A percentile compares a stretch with the other conserved stretches of the same genome.
Evolutionary conservation across 2,797 vertebrate genomes (phyloP).

Genomic region (Phrynocephalus forsythii): DNA sequence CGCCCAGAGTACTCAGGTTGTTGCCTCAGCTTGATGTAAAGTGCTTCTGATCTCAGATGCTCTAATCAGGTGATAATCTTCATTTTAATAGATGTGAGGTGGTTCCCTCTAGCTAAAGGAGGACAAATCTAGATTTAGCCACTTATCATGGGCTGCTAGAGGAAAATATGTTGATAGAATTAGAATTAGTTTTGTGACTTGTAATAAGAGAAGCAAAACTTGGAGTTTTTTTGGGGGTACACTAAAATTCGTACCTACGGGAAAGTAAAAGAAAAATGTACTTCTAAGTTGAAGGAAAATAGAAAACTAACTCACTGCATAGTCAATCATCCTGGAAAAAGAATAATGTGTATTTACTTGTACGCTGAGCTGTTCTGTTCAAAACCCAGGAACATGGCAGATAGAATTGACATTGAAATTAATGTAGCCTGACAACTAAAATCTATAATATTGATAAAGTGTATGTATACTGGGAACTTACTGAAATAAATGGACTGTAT

Average conservation of each 20-base stretch:
- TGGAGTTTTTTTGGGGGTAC: slow-evolving; percentile 38
- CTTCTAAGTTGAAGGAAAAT: slow-evolving; percentile 40
- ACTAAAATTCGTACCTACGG: slow-evolving; percentile 34
- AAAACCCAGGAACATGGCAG: slow-evolving; percentile 52
- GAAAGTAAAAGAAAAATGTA: not conserved
- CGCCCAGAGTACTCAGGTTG: fast-evolving
- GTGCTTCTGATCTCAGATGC: slow-evolving; percentile 39
- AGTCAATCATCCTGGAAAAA: slow-evolving; percentile 39
- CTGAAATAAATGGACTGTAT: slow-evolving; percentile 43
- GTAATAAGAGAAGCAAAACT: slow-evolving; percentile 39
- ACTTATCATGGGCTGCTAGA: slow-evolving; percentile 7
- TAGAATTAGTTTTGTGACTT: slow-evolving; percentile 29
- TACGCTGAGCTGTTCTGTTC: slow-evolving; percentile 42
- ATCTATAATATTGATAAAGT: slow-evolving; percentile 56
- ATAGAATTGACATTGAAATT: slow-evolving; percentile 55
- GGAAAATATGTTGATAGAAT: slow-evolving; percentile 24
- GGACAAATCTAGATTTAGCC: slow-evolving; percentile 33
- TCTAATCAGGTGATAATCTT: slow-evolving; percentile 49
- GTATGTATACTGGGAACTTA: slow-evolving; percentile 12
- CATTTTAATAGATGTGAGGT: slow-evolving; percentile 40
- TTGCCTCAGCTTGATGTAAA: slow-evolving; percentile 13
- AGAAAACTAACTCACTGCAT: slow-evolving; percentile 26
- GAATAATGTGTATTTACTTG: slow-evolving; percentile 38
- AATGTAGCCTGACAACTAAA: slow-evolving; percentile 57
- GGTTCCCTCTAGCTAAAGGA: slow-evolving; percentile 34